Evolutionary conservation across 2,113 vertebrate species (phyloP).

Genomic region (Oreotrochilus melanogaster): DNA sequence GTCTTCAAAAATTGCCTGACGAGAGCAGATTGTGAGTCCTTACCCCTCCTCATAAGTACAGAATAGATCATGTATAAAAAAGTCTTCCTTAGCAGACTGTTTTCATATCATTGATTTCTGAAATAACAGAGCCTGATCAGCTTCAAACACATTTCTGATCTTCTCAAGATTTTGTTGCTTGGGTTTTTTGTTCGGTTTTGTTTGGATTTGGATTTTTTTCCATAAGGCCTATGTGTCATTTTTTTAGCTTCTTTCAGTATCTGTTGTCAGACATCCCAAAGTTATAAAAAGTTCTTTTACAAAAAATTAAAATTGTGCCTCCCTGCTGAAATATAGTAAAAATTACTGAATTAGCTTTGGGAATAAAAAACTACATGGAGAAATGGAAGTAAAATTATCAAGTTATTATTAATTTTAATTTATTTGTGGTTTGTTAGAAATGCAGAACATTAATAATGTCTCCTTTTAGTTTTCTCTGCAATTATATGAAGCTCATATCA

Average conservation of each 20-base stretch:
- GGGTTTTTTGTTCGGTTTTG: accelerated
- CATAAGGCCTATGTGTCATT: background rate
- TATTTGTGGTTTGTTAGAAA: background rate
- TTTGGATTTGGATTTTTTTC: background rate
- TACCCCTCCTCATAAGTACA: too few species aligned
- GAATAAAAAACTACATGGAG: background rate
- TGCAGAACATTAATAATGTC: background rate
- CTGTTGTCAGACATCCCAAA: background rate
- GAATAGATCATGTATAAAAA: background rate
- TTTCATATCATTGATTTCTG: background rate
- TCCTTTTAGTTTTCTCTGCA: background rate
- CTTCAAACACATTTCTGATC: background rate
- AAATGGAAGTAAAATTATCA: background rate
- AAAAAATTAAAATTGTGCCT: background rate
- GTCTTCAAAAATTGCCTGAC: too few species aligned
- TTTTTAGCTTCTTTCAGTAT: background rate
- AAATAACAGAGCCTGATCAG: background rate
- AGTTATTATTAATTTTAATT: too few species aligned
- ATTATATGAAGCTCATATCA: background rate
- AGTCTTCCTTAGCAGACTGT: background rate
- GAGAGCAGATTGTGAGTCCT: too few species aligned
- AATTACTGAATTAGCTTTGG: background rate
- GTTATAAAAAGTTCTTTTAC: background rate
- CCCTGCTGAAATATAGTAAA: background rate
- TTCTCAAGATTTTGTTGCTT: background rate